Evolutionary conservation across 1,140 invertebrate species (phyloP), one percentile per base, ranked within the genome.

Genomic region (Diorhabda elongata): DNA sequence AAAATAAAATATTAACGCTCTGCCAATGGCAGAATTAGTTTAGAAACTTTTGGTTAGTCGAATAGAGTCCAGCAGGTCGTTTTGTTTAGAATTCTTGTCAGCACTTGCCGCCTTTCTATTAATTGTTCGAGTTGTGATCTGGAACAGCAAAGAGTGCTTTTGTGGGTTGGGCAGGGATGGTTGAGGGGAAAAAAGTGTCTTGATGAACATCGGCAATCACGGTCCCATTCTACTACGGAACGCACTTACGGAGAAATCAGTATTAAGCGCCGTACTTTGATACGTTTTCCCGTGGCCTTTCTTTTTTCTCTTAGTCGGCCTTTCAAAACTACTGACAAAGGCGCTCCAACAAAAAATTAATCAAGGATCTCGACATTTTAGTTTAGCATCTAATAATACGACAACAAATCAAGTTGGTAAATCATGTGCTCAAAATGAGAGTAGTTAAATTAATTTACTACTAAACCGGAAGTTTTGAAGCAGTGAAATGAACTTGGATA

Each of bases 131-230:
- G 71, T 75, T 75, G 73, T 77, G 73, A 77, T 77, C 75, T 77
- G 71, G 72, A 74, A 75, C 63, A 62, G 70, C 69, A 75, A 70
- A 69, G 69, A 72, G 71, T 73, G 76, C 71, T 71, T 76, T 68
- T 73, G 61, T 62, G 62, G 66, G 74, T 57, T 67, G 68, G 47
- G 47, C 47, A 52, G 47, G 47, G 47, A 8, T 2, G 47, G 47
- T 6, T n/a, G n/a, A 52, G 47, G 74, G 71, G 72, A 71, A 75
- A 26, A 71, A 77, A 75, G 76, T 77, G 71, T 69, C 73, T 75
- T 78, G 76, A 78, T 78, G 76, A 78, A 78, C 76, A 75, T 71
- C 70, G 70, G 74, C 75, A 78, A 78, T 78, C 76, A 78, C 75
- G 75, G 71, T 68, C 72, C 76, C 72, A 76, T 78, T 78, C 73